These are phyloP conservation scores for Myathropa florea DNA, from an alignment of 2,888 invertebrate species.

Conservation along the genomic window DNA sequence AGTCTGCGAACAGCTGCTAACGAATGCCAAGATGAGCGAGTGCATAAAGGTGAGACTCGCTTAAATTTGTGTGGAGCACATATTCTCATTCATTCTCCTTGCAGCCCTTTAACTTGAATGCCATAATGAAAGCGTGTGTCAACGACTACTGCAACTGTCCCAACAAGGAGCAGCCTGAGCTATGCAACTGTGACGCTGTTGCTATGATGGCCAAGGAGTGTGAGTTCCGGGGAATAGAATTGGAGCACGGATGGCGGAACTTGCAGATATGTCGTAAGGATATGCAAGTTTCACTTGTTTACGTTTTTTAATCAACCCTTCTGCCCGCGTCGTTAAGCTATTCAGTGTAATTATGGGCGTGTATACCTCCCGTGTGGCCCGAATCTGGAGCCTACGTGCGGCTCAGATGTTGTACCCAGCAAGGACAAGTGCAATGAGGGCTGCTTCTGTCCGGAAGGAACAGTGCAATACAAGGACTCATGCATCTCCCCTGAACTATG, in stretches of 20 bases:
- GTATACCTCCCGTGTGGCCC: constrained; percentile 91
- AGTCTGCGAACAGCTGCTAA: constrained; percentile 85
- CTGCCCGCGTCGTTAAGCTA: constrained; percentile 83
- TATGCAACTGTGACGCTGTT: constrained; percentile 89
- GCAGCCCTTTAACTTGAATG: constrained; percentile 85
- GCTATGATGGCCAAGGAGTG: constrained; percentile 90
- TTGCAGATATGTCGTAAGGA: constrained; percentile 90
- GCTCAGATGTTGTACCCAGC: constrained; percentile 80
- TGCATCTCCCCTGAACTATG: constrained; percentile 88
- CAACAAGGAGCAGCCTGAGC: constrained; percentile 82
- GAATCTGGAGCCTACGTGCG: constrained; percentile 87
- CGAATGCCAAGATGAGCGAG: constrained; percentile 84
- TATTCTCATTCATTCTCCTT: not conserved
- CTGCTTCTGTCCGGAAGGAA: constrained; percentile 92
- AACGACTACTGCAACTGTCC: constrained; percentile 90
- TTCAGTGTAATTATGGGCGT: constrained; percentile 88
- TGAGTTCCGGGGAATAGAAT: constrained; percentile 84
- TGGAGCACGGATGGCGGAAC: constrained; percentile 88
- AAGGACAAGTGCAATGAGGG: constrained; percentile 89
- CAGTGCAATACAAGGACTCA: constrained; percentile 87
- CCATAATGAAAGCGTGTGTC: constrained; percentile 87
- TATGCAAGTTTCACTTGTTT: not conserved
- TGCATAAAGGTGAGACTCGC: constrained; percentile 81
- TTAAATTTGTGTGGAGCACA: not conserved
- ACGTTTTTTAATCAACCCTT: not conserved